Evolutionary conservation across 2,797 vertebrate species (phyloP).

Genomic region (Pachyuromys duprasi): DNA sequence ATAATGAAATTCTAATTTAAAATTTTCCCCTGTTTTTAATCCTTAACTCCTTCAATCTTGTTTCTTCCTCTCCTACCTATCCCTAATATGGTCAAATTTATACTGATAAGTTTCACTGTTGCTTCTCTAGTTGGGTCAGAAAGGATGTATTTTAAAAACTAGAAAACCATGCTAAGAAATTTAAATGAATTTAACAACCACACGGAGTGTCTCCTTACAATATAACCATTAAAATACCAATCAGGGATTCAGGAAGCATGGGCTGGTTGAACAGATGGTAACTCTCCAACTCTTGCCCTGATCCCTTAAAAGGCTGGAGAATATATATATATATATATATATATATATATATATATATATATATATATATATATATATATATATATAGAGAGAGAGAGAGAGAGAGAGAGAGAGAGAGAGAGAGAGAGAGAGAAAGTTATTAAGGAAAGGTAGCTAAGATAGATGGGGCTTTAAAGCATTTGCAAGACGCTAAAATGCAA

Average conservation of each 20-base stretch:
- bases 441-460: conserved; percentile 53
- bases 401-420: too few relatives aligned
- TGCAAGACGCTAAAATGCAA: conserved; percentile 51
- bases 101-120: conserved; percentile 41
- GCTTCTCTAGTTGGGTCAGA: conserved; percentile 15
- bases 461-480: conserved; percentile 55
- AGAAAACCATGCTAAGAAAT: background rate
- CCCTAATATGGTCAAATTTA: background rate
- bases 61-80: background rate
- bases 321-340: conserved; percentile 47
- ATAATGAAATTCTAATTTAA: conserved; percentile 13
- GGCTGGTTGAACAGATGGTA: conserved; percentile 48
- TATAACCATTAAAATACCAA: conserved; percentile 68
- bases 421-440: conserved; percentile 68
- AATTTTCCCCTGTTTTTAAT: background rate
- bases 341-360: too few relatives aligned
- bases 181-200: conserved; percentile 20
- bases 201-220: conserved; percentile 21
- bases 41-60: background rate
- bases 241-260: conserved; percentile 43
- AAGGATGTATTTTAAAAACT: conserved; percentile 50
- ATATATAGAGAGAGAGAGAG: too few relatives aligned
- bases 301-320: conserved; percentile 67
- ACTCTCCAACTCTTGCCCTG: conserved; percentile 54
- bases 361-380: too few relatives aligned